Evolutionary conservation across 2,888 invertebrate genomes (phyloP), one percentile per base, ranked within the genome.

Genomic region (Euclidia mi): DNA sequence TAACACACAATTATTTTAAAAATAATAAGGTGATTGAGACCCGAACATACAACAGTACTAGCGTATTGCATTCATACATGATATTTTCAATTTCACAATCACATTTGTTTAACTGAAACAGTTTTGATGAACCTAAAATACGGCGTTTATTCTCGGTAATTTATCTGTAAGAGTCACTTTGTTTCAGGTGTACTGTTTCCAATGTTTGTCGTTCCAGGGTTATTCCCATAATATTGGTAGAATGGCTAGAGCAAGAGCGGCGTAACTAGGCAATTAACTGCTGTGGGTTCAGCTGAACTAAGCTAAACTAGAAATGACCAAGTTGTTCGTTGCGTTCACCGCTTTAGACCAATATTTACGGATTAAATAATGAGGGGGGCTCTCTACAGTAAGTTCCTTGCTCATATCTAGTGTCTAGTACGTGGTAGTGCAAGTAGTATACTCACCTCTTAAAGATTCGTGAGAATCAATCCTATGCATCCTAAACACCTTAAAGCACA

Each of bases 301-400:
- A 67, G 42, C 50, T 40, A 34, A 56, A 61, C 48, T 48, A 42
- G 51, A 42, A 56, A 45, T 42, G 34, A 45, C 45, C 45, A 2
- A 67, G 56, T 61, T 67, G n/a, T n/a, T 37, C 20, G 20, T 40
- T 20, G 11, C 37, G 17, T 6, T 18, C 10, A n/a, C 15, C 9
- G 20, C 11, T 40, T 40, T 40, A 18, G 6, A 2, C 20, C 17
- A 18, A 40, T 40, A 18, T 40, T 40, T 20, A 40, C 11, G 20
- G 40, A 40, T 40, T 40, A 11, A 34, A 12, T 11, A 11, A 32
- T 11, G 14, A 31, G 31, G 3, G n/a, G n/a, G n/a, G n/a, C n/a
- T n/a, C n/a, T n/a, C n/a, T n/a, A n/a, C n/a, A n/a, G n/a, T n/a
- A n/a, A n/a, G n/a, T n/a, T n/a, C n/a, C n/a, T n/a, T n/a, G n/a